Evolutionary conservation across 1,140 invertebrate genomes (phyloP), one percentile per base, ranked within the genome.

Genomic region (Idris sp.): DNA sequence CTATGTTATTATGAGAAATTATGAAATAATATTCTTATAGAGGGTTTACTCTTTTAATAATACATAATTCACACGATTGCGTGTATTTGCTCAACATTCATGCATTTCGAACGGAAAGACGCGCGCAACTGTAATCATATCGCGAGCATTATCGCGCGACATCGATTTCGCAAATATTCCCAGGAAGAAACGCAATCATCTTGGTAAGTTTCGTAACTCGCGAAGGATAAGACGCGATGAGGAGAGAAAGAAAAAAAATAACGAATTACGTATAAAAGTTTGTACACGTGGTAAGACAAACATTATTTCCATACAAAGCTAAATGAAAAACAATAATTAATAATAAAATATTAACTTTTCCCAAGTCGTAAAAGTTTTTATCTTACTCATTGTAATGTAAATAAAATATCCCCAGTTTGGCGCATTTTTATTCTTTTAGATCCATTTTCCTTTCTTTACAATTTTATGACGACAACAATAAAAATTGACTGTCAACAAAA

Each of bases 91-190:
- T 58, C 61, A 56, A 73, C 79, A 31, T 58, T 71, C 67, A 54
- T 58, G 68, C 59, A 43, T 64, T 15, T 76, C 53, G 48, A 74
- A 78, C 67, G 65, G 74, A 79, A 79, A 78, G 68, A 69, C 72
- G 67, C 49, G 56, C 67, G 61, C 62, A 80, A 80, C 76, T 73
- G 76, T 78, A 79, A 83, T 82, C 76, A 81, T 80, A 79, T 79
- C 74, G 54, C 76, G 76, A 74, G 72, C 54, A 79, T 74, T 85
- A 84, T 82, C 81, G 81, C 74, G 80, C 79, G 82, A 81, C 81
- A 81, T 83, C 81, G 79, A 80, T 84, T 84, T 85, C 81, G 81
- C 77, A 84, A 84, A 73, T 64, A 76, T 83, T 83, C 81, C 79
- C 83, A 84, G 76, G 79, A 74, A 68, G 62, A 74, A 77, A 77